A percentile compares a stretch with the other conserved stretches of the same genome.
Evolutionary conservation across 2,113 vertebrate genomes (phyloP).

Genomic region (Ptilonorhynchus violaceus): DNA sequence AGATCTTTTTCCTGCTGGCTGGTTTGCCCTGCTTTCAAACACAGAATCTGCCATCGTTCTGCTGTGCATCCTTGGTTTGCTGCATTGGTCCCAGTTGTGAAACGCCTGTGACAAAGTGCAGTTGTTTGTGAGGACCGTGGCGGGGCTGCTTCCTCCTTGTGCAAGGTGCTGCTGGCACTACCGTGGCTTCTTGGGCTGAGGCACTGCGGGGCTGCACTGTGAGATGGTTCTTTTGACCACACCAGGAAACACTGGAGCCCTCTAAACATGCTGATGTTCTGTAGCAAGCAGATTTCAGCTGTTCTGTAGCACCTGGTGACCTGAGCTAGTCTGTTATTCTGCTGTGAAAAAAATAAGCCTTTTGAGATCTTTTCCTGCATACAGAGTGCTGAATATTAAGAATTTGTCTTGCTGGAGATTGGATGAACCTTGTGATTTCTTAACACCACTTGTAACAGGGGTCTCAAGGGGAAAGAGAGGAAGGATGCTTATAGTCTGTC

Average conservation of each 20-base stretch:
- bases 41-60: not conserved
- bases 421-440: not conserved
- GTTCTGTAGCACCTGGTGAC: not conserved
- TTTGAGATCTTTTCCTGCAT: not conserved
- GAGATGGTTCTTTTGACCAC: not conserved
- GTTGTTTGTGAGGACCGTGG: fast-evolving
- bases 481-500: not conserved
- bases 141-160: not conserved
- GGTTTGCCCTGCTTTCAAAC: not conserved
- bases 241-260: not conserved
- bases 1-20: not conserved
- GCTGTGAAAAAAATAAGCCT: not conserved
- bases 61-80: not conserved
- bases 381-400: not conserved
- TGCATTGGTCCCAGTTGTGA: not conserved
- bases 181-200: not conserved
- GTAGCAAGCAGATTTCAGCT: not conserved
- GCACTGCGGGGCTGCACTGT: not conserved
- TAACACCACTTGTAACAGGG: not conserved
- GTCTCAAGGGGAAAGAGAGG: not conserved
- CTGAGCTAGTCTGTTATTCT: not conserved
- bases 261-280: not conserved
- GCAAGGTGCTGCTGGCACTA: not conserved
- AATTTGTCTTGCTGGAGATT: not conserved
- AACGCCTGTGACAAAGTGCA: not conserved